phyloP scores from a whole-genome alignment of 2,888 invertebrate genomes.

The Zaprionus bogoriensis region DNA sequence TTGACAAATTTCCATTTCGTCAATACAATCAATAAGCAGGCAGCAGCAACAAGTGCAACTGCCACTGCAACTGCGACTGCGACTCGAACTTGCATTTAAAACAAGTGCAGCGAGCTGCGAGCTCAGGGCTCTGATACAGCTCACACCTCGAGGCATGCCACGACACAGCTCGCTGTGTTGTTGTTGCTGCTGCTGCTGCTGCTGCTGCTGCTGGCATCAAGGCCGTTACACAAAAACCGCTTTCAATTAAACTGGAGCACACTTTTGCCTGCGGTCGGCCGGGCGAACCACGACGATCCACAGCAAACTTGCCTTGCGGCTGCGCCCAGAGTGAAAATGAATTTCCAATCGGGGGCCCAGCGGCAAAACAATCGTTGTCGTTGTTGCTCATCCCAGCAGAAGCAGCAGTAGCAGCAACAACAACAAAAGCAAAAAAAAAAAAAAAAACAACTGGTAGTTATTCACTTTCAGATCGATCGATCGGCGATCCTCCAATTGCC shows the following conservation, averaged over 20 bases:
- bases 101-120: not conserved
- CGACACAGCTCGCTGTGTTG: constrained; percentile 19
- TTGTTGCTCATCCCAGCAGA: constrained; percentile 46
- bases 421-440: not conserved
- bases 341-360: constrained; percentile 56
- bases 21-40: constrained; percentile 68
- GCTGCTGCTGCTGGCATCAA: constrained; percentile 49
- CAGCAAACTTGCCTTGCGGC: constrained; percentile 48
- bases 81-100: constrained; percentile 20
- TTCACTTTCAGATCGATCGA: constrained; percentile 45
- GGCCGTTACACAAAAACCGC: constrained; percentile 73
- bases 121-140: constrained; percentile 17
- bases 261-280: constrained; percentile 80
- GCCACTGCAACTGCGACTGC: not conserved
- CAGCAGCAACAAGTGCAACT: constrained; percentile 7
- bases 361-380: not conserved
- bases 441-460: constrained; percentile 47
- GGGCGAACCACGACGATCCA: constrained; percentile 38
- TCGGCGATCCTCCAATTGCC: constrained; percentile 34
- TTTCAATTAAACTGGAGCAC: constrained; percentile 81
- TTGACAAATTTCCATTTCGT: constrained; percentile 77
- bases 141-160: constrained; percentile 47
- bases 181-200: constrained; percentile 19
- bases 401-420: not conserved
- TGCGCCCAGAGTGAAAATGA: constrained; percentile 76